Conservation (phyloP, 2,797 vertebrate genomes). For the Lagorchestes hirsutus region DNA sequence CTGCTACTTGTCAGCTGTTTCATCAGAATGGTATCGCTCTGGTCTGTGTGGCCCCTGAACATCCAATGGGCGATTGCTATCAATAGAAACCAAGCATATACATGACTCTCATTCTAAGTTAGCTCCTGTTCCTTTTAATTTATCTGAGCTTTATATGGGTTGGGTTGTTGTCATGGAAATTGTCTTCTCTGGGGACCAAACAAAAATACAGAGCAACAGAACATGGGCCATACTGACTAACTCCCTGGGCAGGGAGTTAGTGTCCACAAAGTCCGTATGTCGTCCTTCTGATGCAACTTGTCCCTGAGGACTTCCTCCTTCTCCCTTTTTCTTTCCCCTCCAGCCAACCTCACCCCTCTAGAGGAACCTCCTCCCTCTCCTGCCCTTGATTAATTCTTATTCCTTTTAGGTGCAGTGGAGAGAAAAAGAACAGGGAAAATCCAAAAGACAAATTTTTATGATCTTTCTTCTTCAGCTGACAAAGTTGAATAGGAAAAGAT, state of each 20-base stretch:
- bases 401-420: constrained; percentile 56
- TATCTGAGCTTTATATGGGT: background rate
- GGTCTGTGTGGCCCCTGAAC: background rate
- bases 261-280: background rate
- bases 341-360: background rate
- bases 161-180: constrained; percentile 2
- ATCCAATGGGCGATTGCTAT: background rate
- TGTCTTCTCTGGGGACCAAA: constrained; percentile 23
- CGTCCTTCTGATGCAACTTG: background rate
- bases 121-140: background rate
- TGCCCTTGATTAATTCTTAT: constrained; percentile 52
- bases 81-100: background rate
- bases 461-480: constrained; percentile 44
- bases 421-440: constrained; percentile 3
- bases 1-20: background rate
- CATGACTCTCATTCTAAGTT: background rate
- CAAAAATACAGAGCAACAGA: background rate
- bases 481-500: background rate
- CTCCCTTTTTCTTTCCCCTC: background rate
- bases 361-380: constrained; percentile 39
- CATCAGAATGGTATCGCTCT: background rate
- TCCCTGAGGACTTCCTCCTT: background rate
- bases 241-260: background rate
- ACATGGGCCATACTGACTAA: background rate
- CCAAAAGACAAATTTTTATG: constrained; percentile 47